Evolutionary conservation across 2,888 invertebrate genomes (phyloP).

Genomic region (Maniola hyperantus): DNA sequence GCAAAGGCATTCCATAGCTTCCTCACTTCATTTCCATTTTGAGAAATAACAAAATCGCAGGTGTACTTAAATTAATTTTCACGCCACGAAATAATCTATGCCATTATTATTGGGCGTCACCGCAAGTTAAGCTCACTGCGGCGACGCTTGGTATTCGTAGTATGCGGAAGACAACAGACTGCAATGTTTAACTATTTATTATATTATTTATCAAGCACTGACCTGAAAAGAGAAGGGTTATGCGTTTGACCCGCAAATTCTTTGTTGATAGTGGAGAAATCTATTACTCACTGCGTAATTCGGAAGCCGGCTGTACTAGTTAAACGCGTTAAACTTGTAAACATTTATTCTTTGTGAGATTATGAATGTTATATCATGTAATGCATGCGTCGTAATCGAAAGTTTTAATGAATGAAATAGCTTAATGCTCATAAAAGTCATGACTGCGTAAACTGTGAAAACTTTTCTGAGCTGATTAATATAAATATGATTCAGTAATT

Average conservation of each 20-base stretch:
- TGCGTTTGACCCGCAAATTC: slow-evolving; percentile 38
- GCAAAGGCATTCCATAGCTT: background rate
- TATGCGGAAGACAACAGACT: slow-evolving; percentile 65
- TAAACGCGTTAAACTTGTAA: slow-evolving; percentile 35
- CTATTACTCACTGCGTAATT: slow-evolving; percentile 34
- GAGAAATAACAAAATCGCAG: slow-evolving; percentile 1
- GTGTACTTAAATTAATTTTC: slow-evolving; percentile 3
- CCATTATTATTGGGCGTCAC: slow-evolving; percentile 32
- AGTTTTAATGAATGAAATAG: slow-evolving; percentile 10
- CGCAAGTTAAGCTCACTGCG: slow-evolving; percentile 50
- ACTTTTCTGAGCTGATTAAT: background rate
- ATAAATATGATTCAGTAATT: background rate
- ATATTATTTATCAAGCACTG: slow-evolving; percentile 36
- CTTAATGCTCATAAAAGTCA: background rate
- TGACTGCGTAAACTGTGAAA: background rate
- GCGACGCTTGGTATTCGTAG: slow-evolving; percentile 56
- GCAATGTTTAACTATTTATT: slow-evolving; percentile 44
- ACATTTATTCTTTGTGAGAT: slow-evolving; percentile 40
- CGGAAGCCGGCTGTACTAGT: slow-evolving; percentile 31
- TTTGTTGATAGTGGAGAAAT: slow-evolving; percentile 38
- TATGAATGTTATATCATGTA: slow-evolving; percentile 11
- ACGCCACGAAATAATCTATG: slow-evolving; percentile 28
- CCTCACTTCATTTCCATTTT: background rate
- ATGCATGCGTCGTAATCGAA: background rate
- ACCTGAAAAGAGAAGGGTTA: slow-evolving; percentile 39